These are phyloP conservation scores for Thera britannica DNA, from an alignment of 2,888 invertebrate species.

Conservation along the genomic window DNA sequence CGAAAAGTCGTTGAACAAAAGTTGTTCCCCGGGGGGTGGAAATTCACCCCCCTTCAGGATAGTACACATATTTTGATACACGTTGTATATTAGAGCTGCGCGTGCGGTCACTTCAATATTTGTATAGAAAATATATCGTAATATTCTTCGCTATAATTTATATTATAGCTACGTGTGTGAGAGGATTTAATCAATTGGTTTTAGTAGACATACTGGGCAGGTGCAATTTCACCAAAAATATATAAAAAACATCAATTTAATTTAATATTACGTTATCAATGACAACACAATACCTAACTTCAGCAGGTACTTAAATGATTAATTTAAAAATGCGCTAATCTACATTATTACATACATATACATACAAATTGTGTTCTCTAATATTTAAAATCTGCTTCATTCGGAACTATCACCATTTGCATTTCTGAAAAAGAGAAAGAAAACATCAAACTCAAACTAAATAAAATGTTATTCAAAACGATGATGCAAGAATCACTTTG, in stretches of 20 bases:
- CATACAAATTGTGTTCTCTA: slow-evolving; percentile 66
- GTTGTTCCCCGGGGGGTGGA: too few species aligned
- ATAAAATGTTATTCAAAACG: too few species aligned
- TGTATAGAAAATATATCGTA: too few species aligned
- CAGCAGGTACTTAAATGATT: slow-evolving; percentile 54
- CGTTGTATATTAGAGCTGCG: too few species aligned
- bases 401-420: slow-evolving; percentile 62
- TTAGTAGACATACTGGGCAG: not conserved
- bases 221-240: slow-evolving; percentile 4
- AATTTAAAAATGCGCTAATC: slow-evolving; percentile 57
- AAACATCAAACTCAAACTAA: not conserved
- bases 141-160: too few species aligned
- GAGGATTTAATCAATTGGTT: not conserved
- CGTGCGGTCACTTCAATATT: too few species aligned
- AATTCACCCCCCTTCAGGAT: too few species aligned
- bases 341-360: slow-evolving; percentile 67
- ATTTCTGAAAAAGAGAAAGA: slow-evolving; percentile 32
- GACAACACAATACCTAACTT: slow-evolving; percentile 46
- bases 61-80: too few species aligned
- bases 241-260: slow-evolving; percentile 24
- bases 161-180: too few species aligned
- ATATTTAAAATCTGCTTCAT: slow-evolving; percentile 50
- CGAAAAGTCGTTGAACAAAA: too few species aligned
- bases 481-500: too few species aligned
- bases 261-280: slow-evolving; percentile 12